phyloP scores from a whole-genome alignment of 1,140 invertebrate species.

The Anadara kagoshimensis region DNA sequence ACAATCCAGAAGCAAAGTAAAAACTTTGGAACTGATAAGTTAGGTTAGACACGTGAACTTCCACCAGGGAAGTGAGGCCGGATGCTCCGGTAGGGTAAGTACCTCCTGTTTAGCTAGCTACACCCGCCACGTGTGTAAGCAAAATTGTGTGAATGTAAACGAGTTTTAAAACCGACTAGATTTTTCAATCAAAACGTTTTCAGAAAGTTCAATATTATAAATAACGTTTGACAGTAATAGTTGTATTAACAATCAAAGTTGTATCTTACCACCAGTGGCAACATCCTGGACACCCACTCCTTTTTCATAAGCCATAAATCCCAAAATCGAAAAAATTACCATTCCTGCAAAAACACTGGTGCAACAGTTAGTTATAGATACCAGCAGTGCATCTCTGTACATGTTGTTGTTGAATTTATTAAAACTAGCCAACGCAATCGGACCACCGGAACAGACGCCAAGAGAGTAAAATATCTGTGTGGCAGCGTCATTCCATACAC shows the following conservation, averaged over 20 bases:
- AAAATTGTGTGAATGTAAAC: too few relatives aligned
- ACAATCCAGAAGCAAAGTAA: too few relatives aligned
- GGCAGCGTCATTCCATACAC: conserved; percentile 85
- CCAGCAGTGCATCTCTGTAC: conserved; percentile 88
- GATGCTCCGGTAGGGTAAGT: too few relatives aligned
- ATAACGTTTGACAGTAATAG: too few relatives aligned
- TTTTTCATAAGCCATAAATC: conserved; percentile 75
- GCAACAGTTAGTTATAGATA: conserved; percentile 94
- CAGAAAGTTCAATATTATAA: too few relatives aligned
- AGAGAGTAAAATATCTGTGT: conserved; percentile 91
- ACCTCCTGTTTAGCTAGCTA: too few relatives aligned
- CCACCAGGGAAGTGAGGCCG: too few relatives aligned
- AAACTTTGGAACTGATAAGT: too few relatives aligned
- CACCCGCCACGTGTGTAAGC: too few relatives aligned
- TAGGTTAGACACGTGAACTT: too few relatives aligned
- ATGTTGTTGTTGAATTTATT: conserved; percentile 82
- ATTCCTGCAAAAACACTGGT: conserved; percentile 99
- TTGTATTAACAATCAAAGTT: background rate
- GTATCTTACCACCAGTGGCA: conserved; percentile 60
- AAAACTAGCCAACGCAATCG: conserved; percentile 91
- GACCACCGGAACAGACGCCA: conserved; percentile 89
- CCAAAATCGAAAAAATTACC: conserved; percentile 97
- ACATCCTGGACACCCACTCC: conserved; percentile 61
- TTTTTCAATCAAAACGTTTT: too few relatives aligned
- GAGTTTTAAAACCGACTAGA: too few relatives aligned